Conservation (phyloP, 2,888 invertebrate species). For the Heteropelma amictum region DNA sequence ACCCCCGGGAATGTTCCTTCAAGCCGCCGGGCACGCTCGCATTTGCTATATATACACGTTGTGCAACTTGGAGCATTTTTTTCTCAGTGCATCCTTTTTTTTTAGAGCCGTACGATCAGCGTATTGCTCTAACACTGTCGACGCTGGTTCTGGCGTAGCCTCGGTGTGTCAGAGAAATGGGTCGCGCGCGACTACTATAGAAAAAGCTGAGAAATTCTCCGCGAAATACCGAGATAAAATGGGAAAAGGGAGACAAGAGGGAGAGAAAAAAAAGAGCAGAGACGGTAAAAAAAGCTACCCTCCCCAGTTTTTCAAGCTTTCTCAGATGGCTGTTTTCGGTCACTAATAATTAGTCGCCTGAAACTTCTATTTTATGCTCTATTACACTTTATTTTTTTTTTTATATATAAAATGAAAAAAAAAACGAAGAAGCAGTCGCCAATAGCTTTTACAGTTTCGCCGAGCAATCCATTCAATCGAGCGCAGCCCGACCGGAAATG, state of each 20-base stretch:
- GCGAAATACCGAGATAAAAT: conserved; percentile 3
- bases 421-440: not conserved
- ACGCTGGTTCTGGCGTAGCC: not conserved
- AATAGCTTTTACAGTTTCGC: conserved; percentile 10
- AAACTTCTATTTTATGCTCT: conserved; percentile 35
- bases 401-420: too few species aligned
- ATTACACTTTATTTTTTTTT: too few species aligned
- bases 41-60: not conserved
- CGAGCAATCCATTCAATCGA: conserved; percentile 13
- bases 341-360: conserved; percentile 42
- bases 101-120: conserved; percentile 5
- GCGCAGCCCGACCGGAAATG: conserved; percentile 15
- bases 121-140: conserved; percentile 3
- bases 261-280: not conserved
- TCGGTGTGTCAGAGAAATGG: conserved; percentile 44
- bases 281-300: not conserved
- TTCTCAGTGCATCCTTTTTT: not conserved
- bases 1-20: not conserved
- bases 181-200: conserved; percentile 50
- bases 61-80: not conserved
- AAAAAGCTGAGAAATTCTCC: conserved; percentile 35
- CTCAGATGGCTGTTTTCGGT: conserved; percentile 20
- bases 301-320: not conserved
- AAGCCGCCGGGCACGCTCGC: not conserved
- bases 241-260: not conserved